Conservation (phyloP, 2,797 vertebrate genomes). For the Streptopelia turtur region DNA sequence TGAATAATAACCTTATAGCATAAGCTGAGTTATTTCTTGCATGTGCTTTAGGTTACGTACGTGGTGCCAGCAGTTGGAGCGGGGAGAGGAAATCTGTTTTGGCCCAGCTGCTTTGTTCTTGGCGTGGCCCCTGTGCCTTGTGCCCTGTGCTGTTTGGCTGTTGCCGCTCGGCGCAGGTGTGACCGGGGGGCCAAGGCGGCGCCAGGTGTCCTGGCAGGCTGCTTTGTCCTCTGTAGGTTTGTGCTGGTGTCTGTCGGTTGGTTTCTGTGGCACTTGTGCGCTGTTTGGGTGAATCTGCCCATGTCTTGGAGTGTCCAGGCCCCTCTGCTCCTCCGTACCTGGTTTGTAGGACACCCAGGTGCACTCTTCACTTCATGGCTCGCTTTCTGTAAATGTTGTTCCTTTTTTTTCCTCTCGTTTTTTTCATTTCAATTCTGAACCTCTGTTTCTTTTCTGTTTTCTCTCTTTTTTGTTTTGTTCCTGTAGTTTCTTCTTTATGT, state of each 20-base stretch:
- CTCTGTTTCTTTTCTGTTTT: conserved; percentile 49
- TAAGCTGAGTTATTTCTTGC: conserved; percentile 46
- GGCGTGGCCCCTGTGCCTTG: conserved; percentile 1
- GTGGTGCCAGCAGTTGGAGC: conserved; percentile 59
- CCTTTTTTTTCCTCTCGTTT: neutral
- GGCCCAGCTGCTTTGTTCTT: conserved; percentile 64
- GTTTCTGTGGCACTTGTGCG: neutral
- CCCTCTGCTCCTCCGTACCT: neutral
- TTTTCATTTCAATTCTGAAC: conserved; percentile 74
- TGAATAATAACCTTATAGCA: conserved; percentile 41
- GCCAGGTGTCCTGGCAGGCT: neutral
- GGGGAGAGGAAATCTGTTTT: conserved; percentile 79
- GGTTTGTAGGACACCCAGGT: neutral
- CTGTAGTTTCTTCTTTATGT: conserved; percentile 89
- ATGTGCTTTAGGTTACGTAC: conserved; percentile 48
- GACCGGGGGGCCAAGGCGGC: neutral
- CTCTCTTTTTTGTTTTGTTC: conserved; percentile 75
- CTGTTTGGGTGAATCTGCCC: neutral
- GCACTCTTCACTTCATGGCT: neutral
- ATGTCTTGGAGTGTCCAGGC: neutral
- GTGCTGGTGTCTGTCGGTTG: neutral
- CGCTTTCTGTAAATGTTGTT: neutral
- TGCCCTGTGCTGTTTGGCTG: neutral
- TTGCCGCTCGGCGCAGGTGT: neutral
- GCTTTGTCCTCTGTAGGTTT: neutral